Evolutionary conservation across 2,113 vertebrate species (phyloP).

Genomic region (Misgurnus anguillicaudatus): DNA sequence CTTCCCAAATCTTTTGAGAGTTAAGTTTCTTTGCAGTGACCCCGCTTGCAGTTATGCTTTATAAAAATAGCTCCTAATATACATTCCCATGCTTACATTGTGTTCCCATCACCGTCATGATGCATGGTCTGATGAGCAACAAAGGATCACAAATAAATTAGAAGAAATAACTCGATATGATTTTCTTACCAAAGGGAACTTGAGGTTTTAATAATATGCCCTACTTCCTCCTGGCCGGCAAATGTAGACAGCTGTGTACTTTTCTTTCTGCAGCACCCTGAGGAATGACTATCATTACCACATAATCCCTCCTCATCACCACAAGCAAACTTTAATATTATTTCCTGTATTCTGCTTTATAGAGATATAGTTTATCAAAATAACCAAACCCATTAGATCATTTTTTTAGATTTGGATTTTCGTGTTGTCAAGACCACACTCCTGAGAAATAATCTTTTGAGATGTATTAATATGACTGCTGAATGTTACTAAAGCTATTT

Average conservation of each 20-base stretch:
- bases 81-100: not conserved
- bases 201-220: not conserved
- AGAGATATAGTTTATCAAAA: not conserved
- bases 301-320: not conserved
- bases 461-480: no score
- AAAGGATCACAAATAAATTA: not conserved
- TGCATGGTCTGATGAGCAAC: not conserved
- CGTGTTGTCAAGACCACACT: not conserved
- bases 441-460: no score
- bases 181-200: not conserved
- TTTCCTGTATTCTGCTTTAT: constrained; percentile 24
- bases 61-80: not conserved
- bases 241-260: constrained; percentile 27
- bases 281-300: not conserved
- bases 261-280: not conserved
- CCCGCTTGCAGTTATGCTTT: not conserved
- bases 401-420: constrained; percentile 22
- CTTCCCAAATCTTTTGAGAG: not conserved
- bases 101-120: not conserved
- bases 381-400: not conserved
- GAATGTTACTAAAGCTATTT: not conserved
- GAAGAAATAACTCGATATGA: not conserved
- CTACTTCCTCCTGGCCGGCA: not conserved
- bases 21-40: not conserved
- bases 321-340: not conserved